Base-by-base conservation (phyloP, 2,888 invertebrate genomes). In the Reticulitermes lucifugus region DNA sequence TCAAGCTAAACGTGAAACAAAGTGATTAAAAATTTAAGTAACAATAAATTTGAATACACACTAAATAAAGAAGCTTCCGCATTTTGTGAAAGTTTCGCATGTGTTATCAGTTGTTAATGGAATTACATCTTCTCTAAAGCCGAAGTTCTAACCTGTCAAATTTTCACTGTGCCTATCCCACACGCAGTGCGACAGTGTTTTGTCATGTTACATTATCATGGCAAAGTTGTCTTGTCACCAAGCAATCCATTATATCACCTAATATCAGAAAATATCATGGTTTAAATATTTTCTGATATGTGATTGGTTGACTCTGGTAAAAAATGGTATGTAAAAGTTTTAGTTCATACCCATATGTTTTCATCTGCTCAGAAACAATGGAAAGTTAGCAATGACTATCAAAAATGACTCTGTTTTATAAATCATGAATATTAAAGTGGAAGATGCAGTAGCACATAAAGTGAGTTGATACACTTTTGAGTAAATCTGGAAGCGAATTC, bases 161-260 rank as follows among this genome's bases (percentile, higher is more conserved):
- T 80, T 80, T 80, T 80, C 25, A 80, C 60, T 41, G 80, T 80
- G 80, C 80, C 80, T 80, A 55, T 29, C 80, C 18, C 35, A 80
- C 80, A 80, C 60, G 35, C 80, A 80, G 80, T 22, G 43, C 79
- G 10, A 25, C 25, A 51, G 79, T 46, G 51, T 46, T 59, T 35
- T 60, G 79, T 55, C 51, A 79, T 79, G 41, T 79, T 51, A 55
- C 29, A 55, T 55, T 43, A 46, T 55, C 5, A 25, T 79, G 79
- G 25, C 55, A 21, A 46, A 51, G 46, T 79, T 29, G 22, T 79
- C 21, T 46, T 29, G 25, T 79, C 25, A 25, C 25, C 79, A 79
- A n/a, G 18, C 5, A 79, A 25, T 22, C 79, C 25, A n/a, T 29
- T 29, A 41, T 7, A 0, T 35, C 41, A 79, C 25, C 51, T 14